These are phyloP conservation scores for Tenualosa ilisha DNA, from an alignment of 2,797 vertebrate genomes.

Conservation along the genomic window DNA sequence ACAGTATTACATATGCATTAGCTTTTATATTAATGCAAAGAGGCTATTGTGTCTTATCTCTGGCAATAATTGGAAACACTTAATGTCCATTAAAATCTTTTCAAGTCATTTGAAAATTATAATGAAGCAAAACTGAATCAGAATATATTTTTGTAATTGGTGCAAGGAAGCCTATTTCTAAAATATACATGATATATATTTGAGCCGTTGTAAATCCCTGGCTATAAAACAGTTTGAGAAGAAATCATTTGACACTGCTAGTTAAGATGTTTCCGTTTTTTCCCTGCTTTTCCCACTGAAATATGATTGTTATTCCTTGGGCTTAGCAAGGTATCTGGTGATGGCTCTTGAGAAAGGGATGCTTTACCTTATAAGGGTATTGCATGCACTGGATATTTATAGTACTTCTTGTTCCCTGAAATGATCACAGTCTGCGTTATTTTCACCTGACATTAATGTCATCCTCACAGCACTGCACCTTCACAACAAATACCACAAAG, in stretches of 20 bases:
- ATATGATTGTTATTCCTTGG: neutral
- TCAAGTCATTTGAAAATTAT: neutral
- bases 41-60: neutral
- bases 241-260: neutral
- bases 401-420: conserved; percentile 37
- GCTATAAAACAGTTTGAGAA: neutral
- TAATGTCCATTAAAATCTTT: neutral
- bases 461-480: neutral
- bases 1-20: conserved; percentile 36
- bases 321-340: conserved; percentile 19
- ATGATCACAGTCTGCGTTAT: conserved; percentile 40
- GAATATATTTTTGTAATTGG: neutral
- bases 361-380: conserved; percentile 47
- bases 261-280: neutral
- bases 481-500: neutral
- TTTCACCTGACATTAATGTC: conserved; percentile 25
- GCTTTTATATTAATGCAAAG: conserved; percentile 23
- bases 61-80: neutral
- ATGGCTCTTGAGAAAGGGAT: conserved; percentile 39
- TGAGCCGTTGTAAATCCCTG: conserved; percentile 20
- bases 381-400: conserved; percentile 41
- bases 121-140: neutral
- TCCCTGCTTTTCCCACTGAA: neutral
- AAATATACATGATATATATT: conserved; percentile 28
- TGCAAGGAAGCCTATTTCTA: neutral